phyloP scores from a whole-genome alignment of 1,140 invertebrate genomes.

The Hirudo medicinalis region DNA sequence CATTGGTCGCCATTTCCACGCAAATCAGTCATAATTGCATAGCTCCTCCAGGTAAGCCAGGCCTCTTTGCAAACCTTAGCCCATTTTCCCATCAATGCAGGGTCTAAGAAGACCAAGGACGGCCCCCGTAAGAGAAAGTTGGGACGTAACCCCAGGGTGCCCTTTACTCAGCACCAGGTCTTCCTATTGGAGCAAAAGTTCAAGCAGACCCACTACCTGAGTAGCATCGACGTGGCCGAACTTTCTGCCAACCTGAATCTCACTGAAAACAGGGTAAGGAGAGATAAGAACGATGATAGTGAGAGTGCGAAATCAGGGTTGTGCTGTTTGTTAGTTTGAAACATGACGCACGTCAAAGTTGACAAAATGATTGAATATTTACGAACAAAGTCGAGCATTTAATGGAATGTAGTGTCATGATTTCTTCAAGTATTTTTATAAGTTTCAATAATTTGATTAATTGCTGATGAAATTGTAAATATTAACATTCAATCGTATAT shows the following conservation, averaged over 20 bases:
- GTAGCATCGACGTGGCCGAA: slow-evolving; percentile 47
- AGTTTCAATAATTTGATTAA: too few species aligned
- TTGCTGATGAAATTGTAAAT: too few species aligned
- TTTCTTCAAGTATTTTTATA: too few species aligned
- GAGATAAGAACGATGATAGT: background rate
- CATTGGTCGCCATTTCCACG: background rate
- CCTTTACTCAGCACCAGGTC: slow-evolving; percentile 50
- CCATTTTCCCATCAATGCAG: slow-evolving; percentile 24
- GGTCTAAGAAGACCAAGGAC: slow-evolving; percentile 34
- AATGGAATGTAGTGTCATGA: too few species aligned
- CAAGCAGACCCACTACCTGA: slow-evolving; percentile 48
- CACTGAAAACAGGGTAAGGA: slow-evolving; percentile 50
- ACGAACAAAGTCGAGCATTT: too few species aligned
- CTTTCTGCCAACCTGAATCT: slow-evolving; percentile 48
- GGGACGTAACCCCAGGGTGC: slow-evolving; percentile 51
- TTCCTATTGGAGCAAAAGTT: slow-evolving; percentile 49
- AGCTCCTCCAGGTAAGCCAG: background rate
- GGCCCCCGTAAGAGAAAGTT: slow-evolving; percentile 39
- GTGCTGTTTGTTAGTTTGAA: too few species aligned
- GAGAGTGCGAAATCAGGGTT: too few species aligned
- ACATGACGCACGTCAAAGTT: too few species aligned
- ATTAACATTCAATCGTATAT: too few species aligned
- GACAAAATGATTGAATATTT: too few species aligned
- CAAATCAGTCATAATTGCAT: background rate
- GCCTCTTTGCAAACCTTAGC: background rate